Evolutionary conservation across 2,888 invertebrate species (phyloP), one percentile per base, ranked within the genome.

Genomic region (Mythimna ferrago): DNA sequence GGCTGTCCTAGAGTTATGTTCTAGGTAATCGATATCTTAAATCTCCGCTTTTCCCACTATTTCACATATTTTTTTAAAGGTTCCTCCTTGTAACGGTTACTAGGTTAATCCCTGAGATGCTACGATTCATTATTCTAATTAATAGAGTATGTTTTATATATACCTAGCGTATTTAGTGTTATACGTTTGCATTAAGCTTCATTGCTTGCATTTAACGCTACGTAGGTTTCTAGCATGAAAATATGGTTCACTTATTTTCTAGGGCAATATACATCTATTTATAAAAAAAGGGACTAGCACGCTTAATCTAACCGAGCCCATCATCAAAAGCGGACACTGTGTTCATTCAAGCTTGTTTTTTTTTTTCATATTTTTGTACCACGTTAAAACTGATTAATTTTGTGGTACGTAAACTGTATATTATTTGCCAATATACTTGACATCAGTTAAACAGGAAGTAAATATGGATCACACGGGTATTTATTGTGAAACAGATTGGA

Each of bases 211-310:
- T 93, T 93, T 92, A 88, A 93, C 94, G 94, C 91, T 93, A 94
- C 91, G 85, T 90, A 93, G 90, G 89, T 88, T 90, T 88, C 89
- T 91, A 90, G 93, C 94, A 92, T 93, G 88, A 93, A 93, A 92
- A 86, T 87, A 93, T 93, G 96, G 93, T 93, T 89, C 89, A 90
- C 83, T 96, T 92, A 94, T 91, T 94, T 95, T 95, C 91, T 96
- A 93, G 96, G 95, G 90, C 93, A 93, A 90, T 92, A 92, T 89
- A 92, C 89, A 87, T 89, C 94, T 96, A 95, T 93, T 93, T 92
- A 94, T 95, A 95, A 93, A 92, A 44, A 92, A 92, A 93, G 92
- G 91, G 80, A 91, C 91, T 92, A 90, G 48, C 91, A 93, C 92
- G 93, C 91, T 93, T 93, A 92, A 93, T 92, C 91, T 93, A 91